Percentiles rank a stretch among this genome's conserved stretches.
Conservation (phyloP, 2,113 vertebrate genomes). For the Syngnathus typhle region DNA sequence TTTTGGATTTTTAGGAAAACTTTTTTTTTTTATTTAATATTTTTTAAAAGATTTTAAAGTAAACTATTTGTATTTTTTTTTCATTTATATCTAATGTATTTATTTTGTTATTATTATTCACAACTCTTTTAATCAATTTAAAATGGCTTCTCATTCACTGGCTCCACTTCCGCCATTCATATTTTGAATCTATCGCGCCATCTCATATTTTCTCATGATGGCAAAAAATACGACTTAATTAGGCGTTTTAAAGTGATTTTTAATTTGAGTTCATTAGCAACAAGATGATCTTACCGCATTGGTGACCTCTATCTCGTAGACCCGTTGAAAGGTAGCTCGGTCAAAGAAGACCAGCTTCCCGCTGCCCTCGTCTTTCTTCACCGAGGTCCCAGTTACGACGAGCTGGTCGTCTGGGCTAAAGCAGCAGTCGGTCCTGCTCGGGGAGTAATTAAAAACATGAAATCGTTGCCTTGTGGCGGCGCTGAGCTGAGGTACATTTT, state of each 20-base stretch:
- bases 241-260: not conserved
- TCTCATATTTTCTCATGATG: not conserved
- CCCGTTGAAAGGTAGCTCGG: slow-evolving; percentile 78
- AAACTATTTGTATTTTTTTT: no score
- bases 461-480: not conserved
- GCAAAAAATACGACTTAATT: no score
- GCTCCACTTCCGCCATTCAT: no score
- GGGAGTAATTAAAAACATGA: slow-evolving; percentile 5
- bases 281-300: slow-evolving; percentile 77
- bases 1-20: no score
- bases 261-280: not conserved
- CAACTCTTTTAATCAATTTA: no score
- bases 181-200: no score
- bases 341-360: slow-evolving; percentile 90
- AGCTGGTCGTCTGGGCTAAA: slow-evolving; percentile 96
- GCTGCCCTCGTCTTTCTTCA: slow-evolving; percentile 83
- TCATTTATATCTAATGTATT: no score
- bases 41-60: no score
- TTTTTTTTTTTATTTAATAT: no score
- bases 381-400: slow-evolving; percentile 86
- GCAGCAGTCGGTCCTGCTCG: slow-evolving; percentile 88
- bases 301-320: slow-evolving; percentile 90
- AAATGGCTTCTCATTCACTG: no score
- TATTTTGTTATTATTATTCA: no score
- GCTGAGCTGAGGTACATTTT: not conserved